These are phyloP conservation scores for Pteromalus puparum DNA, from an alignment of 1,140 invertebrate species.

Conservation along the genomic window DNA sequence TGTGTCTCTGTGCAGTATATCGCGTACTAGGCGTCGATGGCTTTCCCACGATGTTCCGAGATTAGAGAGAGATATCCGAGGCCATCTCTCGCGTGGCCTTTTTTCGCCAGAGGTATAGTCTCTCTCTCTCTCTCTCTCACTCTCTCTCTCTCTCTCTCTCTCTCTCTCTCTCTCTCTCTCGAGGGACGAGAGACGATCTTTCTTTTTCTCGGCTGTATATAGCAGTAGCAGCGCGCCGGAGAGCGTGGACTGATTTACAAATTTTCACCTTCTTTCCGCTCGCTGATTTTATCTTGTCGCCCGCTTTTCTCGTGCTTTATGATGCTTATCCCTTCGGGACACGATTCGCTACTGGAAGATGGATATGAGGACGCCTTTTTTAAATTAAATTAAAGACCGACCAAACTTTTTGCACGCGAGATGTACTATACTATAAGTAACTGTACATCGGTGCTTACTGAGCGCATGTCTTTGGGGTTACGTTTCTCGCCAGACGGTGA, in stretches of 20 bases:
- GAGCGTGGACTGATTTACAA: not conserved
- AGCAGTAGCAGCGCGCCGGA: not conserved
- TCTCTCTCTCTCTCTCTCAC: too few relatives aligned
- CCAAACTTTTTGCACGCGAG: too few relatives aligned
- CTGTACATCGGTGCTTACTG: too few relatives aligned
- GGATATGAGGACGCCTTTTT: too few relatives aligned
- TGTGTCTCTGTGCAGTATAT: too few relatives aligned
- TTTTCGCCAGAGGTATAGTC: not conserved
- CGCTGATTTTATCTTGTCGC: not conserved
- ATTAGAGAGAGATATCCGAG: not conserved
- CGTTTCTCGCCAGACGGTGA: not conserved
- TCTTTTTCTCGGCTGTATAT: not conserved
- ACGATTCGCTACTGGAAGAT: not conserved
- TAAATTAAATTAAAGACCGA: too few relatives aligned
- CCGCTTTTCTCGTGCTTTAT: not conserved
- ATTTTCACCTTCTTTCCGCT: not conserved
- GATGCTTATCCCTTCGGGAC: not conserved
- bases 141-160: too few relatives aligned
- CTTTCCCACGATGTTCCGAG: not conserved
- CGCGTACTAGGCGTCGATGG: not conserved
- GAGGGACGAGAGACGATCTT: not conserved
- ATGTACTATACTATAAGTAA: too few relatives aligned
- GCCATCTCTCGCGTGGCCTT: not conserved
- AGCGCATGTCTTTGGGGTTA: not conserved
- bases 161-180: not conserved